Evolutionary conservation across 2,888 invertebrate genomes (phyloP).

Genomic region (Dicyrtoma fusca): DNA sequence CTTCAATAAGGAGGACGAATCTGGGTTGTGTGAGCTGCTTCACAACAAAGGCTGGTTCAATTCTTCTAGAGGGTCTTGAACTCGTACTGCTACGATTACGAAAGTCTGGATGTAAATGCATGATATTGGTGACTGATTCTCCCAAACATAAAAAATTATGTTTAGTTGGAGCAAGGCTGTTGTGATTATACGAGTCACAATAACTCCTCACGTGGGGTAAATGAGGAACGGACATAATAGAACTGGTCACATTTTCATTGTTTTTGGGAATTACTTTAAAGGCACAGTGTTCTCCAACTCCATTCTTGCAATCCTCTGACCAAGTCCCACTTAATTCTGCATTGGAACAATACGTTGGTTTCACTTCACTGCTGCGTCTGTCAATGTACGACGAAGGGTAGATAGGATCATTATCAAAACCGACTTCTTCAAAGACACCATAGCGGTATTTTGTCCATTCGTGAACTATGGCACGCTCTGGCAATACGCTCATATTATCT

Average conservation of each 20-base stretch:
- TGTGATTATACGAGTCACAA: slow-evolving; percentile 68
- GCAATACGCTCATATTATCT: slow-evolving; percentile 8
- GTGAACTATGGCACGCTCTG: slow-evolving; percentile 60
- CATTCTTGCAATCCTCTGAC: slow-evolving; percentile 39
- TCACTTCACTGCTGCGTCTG: slow-evolving; percentile 58
- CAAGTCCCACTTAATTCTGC: slow-evolving; percentile 54
- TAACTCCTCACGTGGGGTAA: slow-evolving; percentile 63
- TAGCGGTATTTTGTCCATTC: slow-evolving; percentile 72
- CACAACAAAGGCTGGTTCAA: slow-evolving; percentile 62
- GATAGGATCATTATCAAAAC: slow-evolving; percentile 65
- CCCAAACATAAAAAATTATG: slow-evolving; percentile 69
- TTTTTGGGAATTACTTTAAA: slow-evolving; percentile 49
- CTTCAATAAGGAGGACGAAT: slow-evolving; percentile 66
- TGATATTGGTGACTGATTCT: slow-evolving; percentile 66
- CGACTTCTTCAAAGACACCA: slow-evolving; percentile 71
- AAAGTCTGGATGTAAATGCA: slow-evolving; percentile 65
- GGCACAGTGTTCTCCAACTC: slow-evolving; percentile 49
- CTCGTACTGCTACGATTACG: slow-evolving; percentile 35
- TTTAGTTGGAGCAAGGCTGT: slow-evolving; percentile 68
- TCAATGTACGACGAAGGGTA: slow-evolving; percentile 65
- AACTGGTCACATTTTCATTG: slow-evolving; percentile 56
- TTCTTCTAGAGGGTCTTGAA: slow-evolving; percentile 15
- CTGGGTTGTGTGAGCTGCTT: slow-evolving; percentile 64
- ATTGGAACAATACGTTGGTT: slow-evolving; percentile 58
- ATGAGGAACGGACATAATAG: slow-evolving; percentile 58